Percentiles rank a stretch among this genome's conserved stretches.
Evolutionary conservation across 2,888 invertebrate species (phyloP).

Genomic region (Chesias legatella): DNA sequence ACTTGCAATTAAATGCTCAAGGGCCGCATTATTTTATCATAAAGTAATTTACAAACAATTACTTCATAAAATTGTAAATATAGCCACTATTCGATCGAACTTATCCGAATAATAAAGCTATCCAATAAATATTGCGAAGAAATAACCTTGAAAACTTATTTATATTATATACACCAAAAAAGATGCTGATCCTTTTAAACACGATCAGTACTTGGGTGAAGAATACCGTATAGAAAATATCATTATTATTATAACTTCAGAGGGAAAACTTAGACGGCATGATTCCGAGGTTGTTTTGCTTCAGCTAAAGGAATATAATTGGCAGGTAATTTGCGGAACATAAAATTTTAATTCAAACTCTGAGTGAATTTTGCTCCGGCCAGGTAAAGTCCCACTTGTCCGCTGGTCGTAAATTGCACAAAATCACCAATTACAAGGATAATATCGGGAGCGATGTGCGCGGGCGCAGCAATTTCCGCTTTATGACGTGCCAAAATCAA

Average conservation of each 20-base stretch:
- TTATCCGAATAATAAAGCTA: slow-evolving; percentile 8
- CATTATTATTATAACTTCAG: slow-evolving; percentile 29
- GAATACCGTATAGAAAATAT: slow-evolving; percentile 25
- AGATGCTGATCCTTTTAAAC: background rate
- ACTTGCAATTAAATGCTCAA: slow-evolving; percentile 63
- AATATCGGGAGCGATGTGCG: slow-evolving; percentile 56
- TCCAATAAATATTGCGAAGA: background rate
- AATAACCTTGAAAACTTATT: too few relatives aligned
- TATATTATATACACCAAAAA: too few relatives aligned
- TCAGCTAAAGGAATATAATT: slow-evolving; percentile 67
- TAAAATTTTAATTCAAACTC: slow-evolving; percentile 73
- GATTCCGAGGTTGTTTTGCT: slow-evolving; percentile 44
- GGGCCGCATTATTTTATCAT: slow-evolving; percentile 60
- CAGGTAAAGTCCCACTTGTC: slow-evolving; percentile 63
- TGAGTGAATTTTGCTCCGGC: slow-evolving; percentile 54
- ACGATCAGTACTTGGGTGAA: background rate
- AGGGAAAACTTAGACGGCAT: slow-evolving; percentile 37
- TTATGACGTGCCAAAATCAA: slow-evolving; percentile 57
- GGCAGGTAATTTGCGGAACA: slow-evolving; percentile 68
- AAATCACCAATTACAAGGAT: slow-evolving; percentile 75
- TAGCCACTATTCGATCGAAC: slow-evolving; percentile 28
- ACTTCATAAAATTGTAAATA: slow-evolving; percentile 54
- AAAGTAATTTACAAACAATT: slow-evolving; percentile 64
- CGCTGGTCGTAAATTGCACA: slow-evolving; percentile 76
- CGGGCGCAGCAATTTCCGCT: slow-evolving; percentile 37